A percentile compares a stretch with the other conserved stretches of the same genome.
phyloP scores from a whole-genome alignment of 2,797 vertebrate genomes.

The Hippoglossus hippoglossus region DNA sequence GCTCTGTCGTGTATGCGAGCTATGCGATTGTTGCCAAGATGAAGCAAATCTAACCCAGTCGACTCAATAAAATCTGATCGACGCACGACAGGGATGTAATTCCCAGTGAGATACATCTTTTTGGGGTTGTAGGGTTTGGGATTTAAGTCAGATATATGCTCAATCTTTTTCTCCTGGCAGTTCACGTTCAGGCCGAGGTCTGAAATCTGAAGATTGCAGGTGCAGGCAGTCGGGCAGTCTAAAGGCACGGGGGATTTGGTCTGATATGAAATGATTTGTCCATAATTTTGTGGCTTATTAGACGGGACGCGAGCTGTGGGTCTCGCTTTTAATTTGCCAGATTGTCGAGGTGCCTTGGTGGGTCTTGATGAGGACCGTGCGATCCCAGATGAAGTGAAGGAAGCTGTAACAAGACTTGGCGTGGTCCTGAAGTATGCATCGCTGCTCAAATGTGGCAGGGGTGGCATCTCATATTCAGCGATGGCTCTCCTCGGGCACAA shows the following conservation, averaged over 20 bases:
- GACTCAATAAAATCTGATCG: conserved; percentile 93
- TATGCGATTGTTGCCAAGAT: conserved; percentile 97
- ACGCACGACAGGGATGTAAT: conserved; percentile 91
- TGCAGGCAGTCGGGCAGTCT: conserved; percentile 95
- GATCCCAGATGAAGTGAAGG: conserved; percentile 92
- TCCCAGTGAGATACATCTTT: conserved; percentile 98
- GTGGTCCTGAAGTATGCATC: conserved; percentile 92
- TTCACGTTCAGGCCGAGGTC: conserved; percentile 98
- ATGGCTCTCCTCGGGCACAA: conserved; percentile 95
- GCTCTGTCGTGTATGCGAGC: conserved; percentile 91
- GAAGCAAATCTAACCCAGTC: conserved; percentile 94
- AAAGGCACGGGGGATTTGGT: conserved; percentile 99
- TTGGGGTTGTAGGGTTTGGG: conserved; percentile 99
- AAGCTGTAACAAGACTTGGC: conserved; percentile 86
- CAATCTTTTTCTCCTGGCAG: conserved; percentile 97
- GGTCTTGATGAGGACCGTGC: conserved; percentile 91
- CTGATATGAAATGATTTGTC: conserved; percentile 95
- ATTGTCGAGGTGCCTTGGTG: conserved; percentile 93
- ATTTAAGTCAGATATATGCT: conserved; percentile 92
- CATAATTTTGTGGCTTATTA: conserved; percentile 93
- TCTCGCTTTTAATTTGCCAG: conserved; percentile 91
- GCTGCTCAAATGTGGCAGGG: conserved; percentile 89
- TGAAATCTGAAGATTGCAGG: conserved; percentile 98
- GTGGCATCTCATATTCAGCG: conserved; percentile 94
- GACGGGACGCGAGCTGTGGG: conserved; percentile 89